Conservation (phyloP, 2,797 vertebrate species). For the Rousettus madagascariensis region DNA sequence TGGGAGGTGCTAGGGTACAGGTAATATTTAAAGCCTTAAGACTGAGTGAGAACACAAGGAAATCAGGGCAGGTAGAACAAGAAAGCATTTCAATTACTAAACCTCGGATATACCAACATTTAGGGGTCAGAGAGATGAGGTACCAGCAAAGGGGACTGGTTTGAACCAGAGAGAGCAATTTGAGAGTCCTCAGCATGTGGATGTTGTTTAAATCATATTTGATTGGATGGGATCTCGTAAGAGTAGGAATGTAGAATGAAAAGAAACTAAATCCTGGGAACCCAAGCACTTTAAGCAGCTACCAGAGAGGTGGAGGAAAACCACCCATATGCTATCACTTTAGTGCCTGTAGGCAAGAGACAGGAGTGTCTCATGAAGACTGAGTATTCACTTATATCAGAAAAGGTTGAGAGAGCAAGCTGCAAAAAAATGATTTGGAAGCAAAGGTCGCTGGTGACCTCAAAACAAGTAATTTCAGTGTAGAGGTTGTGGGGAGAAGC, state of each 20-base stretch:
- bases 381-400: neutral
- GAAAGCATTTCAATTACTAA: neutral
- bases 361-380: neutral
- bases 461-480: neutral
- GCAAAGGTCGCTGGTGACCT: neutral
- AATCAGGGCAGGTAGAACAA: neutral
- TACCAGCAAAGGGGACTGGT: neutral
- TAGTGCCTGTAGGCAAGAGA: neutral
- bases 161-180: neutral
- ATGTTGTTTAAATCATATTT: neutral
- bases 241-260: neutral
- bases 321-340: neutral
- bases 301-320: neutral
- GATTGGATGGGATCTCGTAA: neutral
- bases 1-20: neutral
- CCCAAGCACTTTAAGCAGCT: neutral
- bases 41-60: neutral
- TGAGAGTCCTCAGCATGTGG: neutral
- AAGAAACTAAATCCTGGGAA: neutral
- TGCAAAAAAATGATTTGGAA: neutral
- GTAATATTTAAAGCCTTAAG: neutral
- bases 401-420: neutral
- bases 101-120: neutral
- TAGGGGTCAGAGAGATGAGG: neutral
- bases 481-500: neutral